Base-by-base conservation (phyloP, 2,888 invertebrate genomes). In the Drosophila quinaria region DNA sequence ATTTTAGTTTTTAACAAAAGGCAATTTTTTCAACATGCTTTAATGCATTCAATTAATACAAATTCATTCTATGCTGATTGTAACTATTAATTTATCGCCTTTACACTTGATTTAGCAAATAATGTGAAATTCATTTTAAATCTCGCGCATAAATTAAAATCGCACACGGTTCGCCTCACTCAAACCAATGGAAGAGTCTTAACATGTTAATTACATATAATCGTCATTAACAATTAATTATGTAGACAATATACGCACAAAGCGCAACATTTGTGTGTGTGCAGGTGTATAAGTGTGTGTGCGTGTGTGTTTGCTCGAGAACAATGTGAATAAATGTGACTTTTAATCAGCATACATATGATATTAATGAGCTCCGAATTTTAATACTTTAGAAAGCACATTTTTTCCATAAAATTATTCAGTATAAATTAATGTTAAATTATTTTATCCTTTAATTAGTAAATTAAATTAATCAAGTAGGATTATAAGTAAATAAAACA, bases 171-270 rank as follows among this genome's bases (percentile, higher is more conserved):
- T 56, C 19, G 44, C 2, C 25, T 59, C 37, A 17, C 33, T 5
- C 29, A 15, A n/a, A 8, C 5, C 41, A 35, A 17, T 17, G 46
- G 15, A 8, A 31, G 4, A 15, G 55, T 51, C 47, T 51, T 51
- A 61, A 70, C 72, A 58, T 58, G 81, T 81, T 83, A 86, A 86
- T 86, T 81, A 75, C 72, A 70, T 58, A 74, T 76, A 81, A 87
- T 81, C 78, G 67, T 65, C 68, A 80, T 89, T 84, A 86, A 81
- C 86, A 85, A 86, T 86, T 89, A 84, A 89, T 86, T 86, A 87
- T 72, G 71, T 74, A 65, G 74, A 85, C 74, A 80, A 65, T 69
- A 52, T 55, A 29, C 17, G 35, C 29, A n/a, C 39, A 46, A 56
- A 56, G 55, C n/a, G 33, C 2, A 39, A 11, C 10, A 9, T 35